A percentile compares a stretch with the other conserved stretches of the same genome.
phyloP scores from a whole-genome alignment of 2,888 invertebrate species.

The Leptinotarsa haldemani region DNA sequence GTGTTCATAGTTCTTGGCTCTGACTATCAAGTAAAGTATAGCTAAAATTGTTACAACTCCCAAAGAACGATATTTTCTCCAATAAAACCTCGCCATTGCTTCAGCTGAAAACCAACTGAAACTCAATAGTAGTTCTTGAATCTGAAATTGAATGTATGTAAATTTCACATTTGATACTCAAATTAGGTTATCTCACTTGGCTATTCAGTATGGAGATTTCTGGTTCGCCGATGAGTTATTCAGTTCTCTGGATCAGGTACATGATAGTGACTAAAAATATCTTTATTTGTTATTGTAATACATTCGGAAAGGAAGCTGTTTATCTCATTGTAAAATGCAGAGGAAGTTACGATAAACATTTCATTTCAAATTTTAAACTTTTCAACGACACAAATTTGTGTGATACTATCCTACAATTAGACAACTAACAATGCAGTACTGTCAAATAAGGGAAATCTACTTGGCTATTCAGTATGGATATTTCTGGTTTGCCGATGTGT shows the following conservation, averaged over 20 bases:
- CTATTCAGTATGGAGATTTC: background rate
- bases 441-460: background rate
- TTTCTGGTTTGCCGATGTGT: background rate
- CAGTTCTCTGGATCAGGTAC: background rate
- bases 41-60: conserved; percentile 50
- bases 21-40: conserved; percentile 56
- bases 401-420: background rate
- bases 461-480: conserved; percentile 3
- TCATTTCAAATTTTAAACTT: background rate
- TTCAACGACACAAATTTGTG: no score
- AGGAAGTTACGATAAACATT: conserved; percentile 35
- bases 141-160: background rate
- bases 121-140: background rate
- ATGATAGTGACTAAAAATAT: conserved; percentile 18
- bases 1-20: conserved; percentile 63
- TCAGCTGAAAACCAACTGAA: background rate
- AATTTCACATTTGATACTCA: background rate
- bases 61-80: conserved; percentile 56
- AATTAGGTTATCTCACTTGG: background rate
- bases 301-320: conserved; percentile 31
- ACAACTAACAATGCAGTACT: background rate
- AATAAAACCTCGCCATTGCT: conserved; percentile 58
- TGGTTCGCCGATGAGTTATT: background rate
- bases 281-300: conserved; percentile 11
- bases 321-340: conserved; percentile 26